Evolutionary conservation across 2,888 invertebrate genomes (phyloP), one percentile per base, ranked within the genome.

Genomic region (Tortricodes alternella): DNA sequence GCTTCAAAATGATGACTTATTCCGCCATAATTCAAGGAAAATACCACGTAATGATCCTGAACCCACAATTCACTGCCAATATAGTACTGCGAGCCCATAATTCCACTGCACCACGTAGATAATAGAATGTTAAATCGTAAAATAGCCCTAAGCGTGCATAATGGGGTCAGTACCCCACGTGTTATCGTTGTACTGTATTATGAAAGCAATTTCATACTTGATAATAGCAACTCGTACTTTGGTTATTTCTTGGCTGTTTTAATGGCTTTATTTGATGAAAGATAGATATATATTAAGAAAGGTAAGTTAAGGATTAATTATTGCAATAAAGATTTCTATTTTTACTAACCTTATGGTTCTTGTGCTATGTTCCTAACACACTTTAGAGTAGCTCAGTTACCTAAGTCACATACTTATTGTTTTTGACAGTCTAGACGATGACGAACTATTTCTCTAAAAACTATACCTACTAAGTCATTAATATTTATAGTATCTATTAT

Each of bases 61-160:
- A 32, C 21, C 39, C 11, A 37, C 48, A 44, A 29, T 50, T 38
- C 44, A 32, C 15, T 11, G n/a, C 11, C 37, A 37, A 32, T 27
- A 41, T 32, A 43, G 43, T 9, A 32, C 37, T 9, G 43, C 35
- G 9, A 16, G 24, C 37, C 34, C 23, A 15, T 50, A 56, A 37
- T 23, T 53, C 41, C 8, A 49, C 29, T 56, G 56, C 49, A 38
- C 21, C 8, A 13, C 21, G 56, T 15, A 32, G 56, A 50, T 56
- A 56, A 56, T 56, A 43, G 48, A 49, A 50, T 56, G 32, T 16
- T 56, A 29, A 38, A 24, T 13, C 21, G 29, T 35, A 32, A 38
- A 44, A 50, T 29, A 49, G 41, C 16, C 41, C 24, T 55, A 55
- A 55, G 41, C 55, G 13, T 21, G 27, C 48, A 41, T 41, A 49